A percentile compares a stretch with the other conserved stretches of the same genome.
Conservation (phyloP, 2,888 invertebrate species). For the Theretra japonica region DNA sequence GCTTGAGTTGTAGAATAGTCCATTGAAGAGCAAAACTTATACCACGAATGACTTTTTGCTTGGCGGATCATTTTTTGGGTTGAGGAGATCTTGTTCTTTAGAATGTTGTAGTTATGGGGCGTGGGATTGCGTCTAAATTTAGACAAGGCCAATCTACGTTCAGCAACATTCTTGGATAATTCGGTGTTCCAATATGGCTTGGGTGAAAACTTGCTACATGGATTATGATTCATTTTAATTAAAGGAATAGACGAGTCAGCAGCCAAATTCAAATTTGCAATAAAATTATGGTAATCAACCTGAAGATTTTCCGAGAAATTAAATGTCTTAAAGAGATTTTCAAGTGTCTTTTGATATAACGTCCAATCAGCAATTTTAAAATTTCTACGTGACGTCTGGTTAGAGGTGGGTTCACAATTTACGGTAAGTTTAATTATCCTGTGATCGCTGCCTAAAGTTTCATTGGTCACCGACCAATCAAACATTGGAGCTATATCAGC, state of each 20-base stretch:
- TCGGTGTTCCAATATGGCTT: constrained; percentile 30
- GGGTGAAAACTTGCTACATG: constrained; percentile 27
- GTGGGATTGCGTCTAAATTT: constrained; percentile 34
- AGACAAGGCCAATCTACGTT: constrained; percentile 32
- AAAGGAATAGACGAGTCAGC: constrained; percentile 32
- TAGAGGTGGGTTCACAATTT: background rate
- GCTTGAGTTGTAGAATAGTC: background rate
- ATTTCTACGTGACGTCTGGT: constrained; percentile 14
- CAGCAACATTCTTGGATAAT: constrained; percentile 29
- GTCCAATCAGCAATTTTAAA: constrained; percentile 33
- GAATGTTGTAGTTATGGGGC: background rate
- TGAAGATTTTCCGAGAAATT: constrained; percentile 11
- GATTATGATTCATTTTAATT: constrained; percentile 23
- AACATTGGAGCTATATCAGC: constrained; percentile 37
- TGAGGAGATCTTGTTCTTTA: background rate
- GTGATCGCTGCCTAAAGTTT: constrained; percentile 39
- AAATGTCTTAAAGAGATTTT: background rate
- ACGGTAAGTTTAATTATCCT: constrained; percentile 30
- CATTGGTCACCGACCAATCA: constrained; percentile 35
- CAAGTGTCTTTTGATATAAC: constrained; percentile 15
- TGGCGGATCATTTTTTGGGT: background rate
- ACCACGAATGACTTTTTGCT: background rate
- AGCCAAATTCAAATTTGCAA: constrained; percentile 26
- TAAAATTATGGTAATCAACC: constrained; percentile 15
- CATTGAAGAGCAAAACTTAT: background rate